Conservation (phyloP, 2,888 invertebrate genomes). For the Scaptomyza polygonia region DNA sequence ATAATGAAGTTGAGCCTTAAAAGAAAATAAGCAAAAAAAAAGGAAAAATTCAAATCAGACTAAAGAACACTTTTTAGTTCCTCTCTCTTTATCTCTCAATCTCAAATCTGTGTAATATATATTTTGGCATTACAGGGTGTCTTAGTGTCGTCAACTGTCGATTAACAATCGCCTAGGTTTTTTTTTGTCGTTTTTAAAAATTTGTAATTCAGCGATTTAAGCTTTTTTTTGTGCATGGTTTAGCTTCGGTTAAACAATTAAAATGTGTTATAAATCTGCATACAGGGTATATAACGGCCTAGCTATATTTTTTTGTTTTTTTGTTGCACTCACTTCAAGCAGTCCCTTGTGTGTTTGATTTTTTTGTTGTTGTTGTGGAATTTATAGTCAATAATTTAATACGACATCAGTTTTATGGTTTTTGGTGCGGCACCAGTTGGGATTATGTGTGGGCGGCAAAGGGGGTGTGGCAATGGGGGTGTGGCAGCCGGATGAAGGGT, state of each 20-base stretch:
- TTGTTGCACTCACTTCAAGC: not conserved
- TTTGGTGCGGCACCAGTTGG: conserved; percentile 46
- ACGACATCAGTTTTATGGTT: conserved; percentile 62
- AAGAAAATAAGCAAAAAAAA: not conserved
- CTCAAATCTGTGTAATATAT: not conserved
- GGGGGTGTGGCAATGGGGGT: too few species aligned
- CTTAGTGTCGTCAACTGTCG: not conserved
- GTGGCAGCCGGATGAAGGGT: conserved; percentile 3
- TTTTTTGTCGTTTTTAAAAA: not conserved
- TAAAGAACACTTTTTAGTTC: not conserved
- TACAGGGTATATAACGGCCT: conserved; percentile 2
- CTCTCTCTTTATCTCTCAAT: not conserved
- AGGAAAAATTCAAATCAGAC: not conserved
- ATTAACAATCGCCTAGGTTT: too few species aligned
- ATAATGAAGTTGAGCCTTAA: not conserved
- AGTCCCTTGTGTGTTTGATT: conserved; percentile 8
- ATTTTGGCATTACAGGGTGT: not conserved
- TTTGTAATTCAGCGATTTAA: not conserved
- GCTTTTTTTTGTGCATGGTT: not conserved
- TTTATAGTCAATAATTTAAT: conserved; percentile 67
- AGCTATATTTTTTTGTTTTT: not conserved
- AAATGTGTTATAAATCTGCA: conserved; percentile 1
- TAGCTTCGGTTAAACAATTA: conserved; percentile 2
- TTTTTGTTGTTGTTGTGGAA: conserved; percentile 12
- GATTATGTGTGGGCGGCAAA: too few species aligned